Base-by-base conservation (phyloP, 1,140 invertebrate genomes). In the Andrena cerasifolii region DNA sequence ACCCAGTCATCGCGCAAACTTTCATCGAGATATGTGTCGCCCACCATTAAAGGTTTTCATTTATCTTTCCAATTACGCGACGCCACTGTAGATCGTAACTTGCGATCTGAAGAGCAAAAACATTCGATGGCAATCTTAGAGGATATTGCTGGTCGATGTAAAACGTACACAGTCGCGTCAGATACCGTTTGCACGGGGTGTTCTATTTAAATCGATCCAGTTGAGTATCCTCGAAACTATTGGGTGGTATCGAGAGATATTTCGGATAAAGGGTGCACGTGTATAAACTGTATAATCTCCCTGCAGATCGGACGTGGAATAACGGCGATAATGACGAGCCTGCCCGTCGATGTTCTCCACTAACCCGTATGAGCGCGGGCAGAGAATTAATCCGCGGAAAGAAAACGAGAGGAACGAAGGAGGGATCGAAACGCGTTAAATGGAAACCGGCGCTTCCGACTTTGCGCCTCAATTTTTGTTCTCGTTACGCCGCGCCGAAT, bases 291-390 rank as follows among this genome's bases (percentile, higher is more conserved):
- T 16, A 24, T 21, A n/a, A 63, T 14, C 28, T 24, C 12, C 16
- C 6, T 18, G 0, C 24, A 31, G 21, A 70, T 56, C 24, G 28
- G 56, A n/a, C 21, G 67, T 16, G 8, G 24, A 33, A 70, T 43
- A 70, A 62, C 73, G 28, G 26, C 16, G 26, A 45, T 49, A 28
- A 26, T 18, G 21, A 12, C 0, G 53, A 71, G 43, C 18, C 45
- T 28, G 10, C 67, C 51, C 45, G 3, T 24, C 76, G 45, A 79
- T 81, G 74, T 79, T 81, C 73, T 54, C 18, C 45, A 66, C 26
- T 28, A 8, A n/a, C 24, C 6, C 3, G 53, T 56, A 18, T 8
- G 18, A 21, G 31, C 3, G 18, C 6, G 21, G 4, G n/a, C 26
- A 33, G 53, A 4, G 28, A 21, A 12, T 36, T 53, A 36, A 40